Conservation (phyloP, 92 coral and sea anemone genomes). For the Micromussa lordhowensis region DNA sequence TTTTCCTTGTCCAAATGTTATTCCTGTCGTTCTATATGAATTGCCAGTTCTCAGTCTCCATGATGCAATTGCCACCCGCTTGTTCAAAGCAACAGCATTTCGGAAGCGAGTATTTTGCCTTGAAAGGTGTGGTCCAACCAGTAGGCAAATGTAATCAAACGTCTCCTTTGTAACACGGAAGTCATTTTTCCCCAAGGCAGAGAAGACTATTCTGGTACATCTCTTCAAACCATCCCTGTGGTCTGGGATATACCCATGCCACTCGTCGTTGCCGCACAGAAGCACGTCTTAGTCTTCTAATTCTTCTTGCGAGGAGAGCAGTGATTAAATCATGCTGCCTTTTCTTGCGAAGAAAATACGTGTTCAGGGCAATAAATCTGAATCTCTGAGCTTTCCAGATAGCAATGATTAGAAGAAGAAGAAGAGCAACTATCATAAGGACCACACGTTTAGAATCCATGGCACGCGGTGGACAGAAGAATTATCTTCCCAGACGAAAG, state of each 20-base stretch:
- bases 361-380: constrained; percentile 1
- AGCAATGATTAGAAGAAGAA: neutral
- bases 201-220: constrained; percentile 20
- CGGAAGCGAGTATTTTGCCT: constrained; percentile 21
- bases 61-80: constrained; percentile 44
- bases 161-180: constrained; percentile 1
- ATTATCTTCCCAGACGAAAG: neutral
- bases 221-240: constrained; percentile 31
- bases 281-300: neutral
- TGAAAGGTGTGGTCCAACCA: constrained; percentile 28
- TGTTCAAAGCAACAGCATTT: constrained; percentile 33
- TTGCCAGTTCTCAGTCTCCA: constrained; percentile 44
- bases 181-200: constrained; percentile 17
- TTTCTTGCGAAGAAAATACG: constrained; percentile 9
- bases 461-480: neutral
- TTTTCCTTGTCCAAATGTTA: constrained; percentile 48
- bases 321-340: neutral
- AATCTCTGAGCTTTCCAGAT: neutral
- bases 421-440: neutral
- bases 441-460: neutral
- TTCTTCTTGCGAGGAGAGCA: neutral
- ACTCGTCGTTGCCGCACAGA: neutral
- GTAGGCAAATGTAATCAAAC: constrained; percentile 25
- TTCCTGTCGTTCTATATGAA: constrained; percentile 47
- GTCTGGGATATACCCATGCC: constrained; percentile 36